Conservation (phyloP, 2,797 vertebrate genomes). For the Poecilia velifera region DNA sequence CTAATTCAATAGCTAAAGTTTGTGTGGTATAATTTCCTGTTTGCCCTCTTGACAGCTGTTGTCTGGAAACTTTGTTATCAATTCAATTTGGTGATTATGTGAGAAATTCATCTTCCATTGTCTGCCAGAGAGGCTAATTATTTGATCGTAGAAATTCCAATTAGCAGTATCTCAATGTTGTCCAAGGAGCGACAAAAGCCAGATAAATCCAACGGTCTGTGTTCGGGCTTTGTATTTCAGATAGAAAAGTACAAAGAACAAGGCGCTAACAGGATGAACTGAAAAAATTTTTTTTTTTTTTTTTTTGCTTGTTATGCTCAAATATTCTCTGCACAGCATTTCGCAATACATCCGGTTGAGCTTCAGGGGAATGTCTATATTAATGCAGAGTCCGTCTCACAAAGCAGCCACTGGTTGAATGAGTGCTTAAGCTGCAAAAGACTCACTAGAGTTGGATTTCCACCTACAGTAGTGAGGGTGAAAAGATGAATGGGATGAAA, state of each 20-base stretch:
- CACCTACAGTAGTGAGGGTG: constrained; percentile 28
- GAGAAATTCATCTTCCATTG: constrained; percentile 73
- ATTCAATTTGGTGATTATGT: constrained; percentile 73
- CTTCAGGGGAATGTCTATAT: constrained; percentile 41
- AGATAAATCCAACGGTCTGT: constrained; percentile 63
- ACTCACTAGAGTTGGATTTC: constrained; percentile 32
- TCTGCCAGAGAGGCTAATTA: constrained; percentile 81
- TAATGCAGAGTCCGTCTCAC: constrained; percentile 24
- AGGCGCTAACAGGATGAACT: constrained; percentile 41
- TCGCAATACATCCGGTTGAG: constrained; percentile 19
- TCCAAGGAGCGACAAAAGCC: constrained; percentile 69
- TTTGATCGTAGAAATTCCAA: constrained; percentile 84
- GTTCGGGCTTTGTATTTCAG: constrained; percentile 56
- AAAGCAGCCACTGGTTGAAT: constrained; percentile 20
- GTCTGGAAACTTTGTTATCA: constrained; percentile 78
- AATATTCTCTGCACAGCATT: constrained; percentile 25
- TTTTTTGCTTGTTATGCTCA: constrained; percentile 28
- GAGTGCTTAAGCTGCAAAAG: constrained; percentile 40
- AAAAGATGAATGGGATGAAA: constrained; percentile 49
- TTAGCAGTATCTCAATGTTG: constrained; percentile 79
- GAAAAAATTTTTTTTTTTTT: not conserved
- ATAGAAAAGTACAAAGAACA: constrained; percentile 49
- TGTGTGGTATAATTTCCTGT: constrained; percentile 34
- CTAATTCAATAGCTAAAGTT: constrained; percentile 22
- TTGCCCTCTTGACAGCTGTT: constrained; percentile 58